Base-by-base conservation (phyloP, 2,113 vertebrate genomes). In the Lycocorax pyrrhopterus region DNA sequence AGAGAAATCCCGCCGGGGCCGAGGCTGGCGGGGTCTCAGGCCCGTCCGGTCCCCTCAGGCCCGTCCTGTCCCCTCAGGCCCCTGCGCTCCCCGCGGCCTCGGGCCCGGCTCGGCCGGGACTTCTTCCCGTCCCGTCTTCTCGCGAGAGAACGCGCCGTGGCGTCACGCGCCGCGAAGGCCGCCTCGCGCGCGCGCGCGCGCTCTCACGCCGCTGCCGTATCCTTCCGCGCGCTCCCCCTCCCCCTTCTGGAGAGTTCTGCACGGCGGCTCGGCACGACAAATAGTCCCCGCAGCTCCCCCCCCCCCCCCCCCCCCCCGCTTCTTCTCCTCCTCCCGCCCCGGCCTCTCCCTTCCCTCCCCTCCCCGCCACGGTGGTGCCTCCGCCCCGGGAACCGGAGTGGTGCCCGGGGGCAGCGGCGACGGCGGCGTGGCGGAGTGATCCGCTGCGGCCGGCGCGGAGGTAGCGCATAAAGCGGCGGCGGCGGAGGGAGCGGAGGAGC, bases 211-310 rank as follows among this genome's bases (percentile, higher is more conserved):
- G 8, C 43, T 15, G 9, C 30, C 33, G 60, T 91, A 94, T 90
- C 75, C 90, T 87, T 96, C 95, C 95, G 90, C 95, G 49, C 35
- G 33, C 83, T 90, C 74, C 94, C 94, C 90, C 92, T 90, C 92
- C 92, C 92, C 92, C 94, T 94, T 94, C 94, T 95, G 92, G 94
- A 95, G 94, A 95, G 73, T 95, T 95, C 94, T 92, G 77, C 72
- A 93, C 85, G 66, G 33, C 49, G 17, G 2, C 6, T 3, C 39
- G 33, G 43, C n/a, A 66, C 29, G 14, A 10, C n/a, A 95, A 93
- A 69, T 95, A 95, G 91, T 93, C 44, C 90, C 62, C 64, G 4
- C 55, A 14, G 6, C 30, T 11, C 17, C 56, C 22, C 9, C 7
- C 39, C 32, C 13, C 49, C 19, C 44, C 44, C 10, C 21, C 44